Conservation (phyloP, 2,113 vertebrate genomes). For the Panthera leo region DNA sequence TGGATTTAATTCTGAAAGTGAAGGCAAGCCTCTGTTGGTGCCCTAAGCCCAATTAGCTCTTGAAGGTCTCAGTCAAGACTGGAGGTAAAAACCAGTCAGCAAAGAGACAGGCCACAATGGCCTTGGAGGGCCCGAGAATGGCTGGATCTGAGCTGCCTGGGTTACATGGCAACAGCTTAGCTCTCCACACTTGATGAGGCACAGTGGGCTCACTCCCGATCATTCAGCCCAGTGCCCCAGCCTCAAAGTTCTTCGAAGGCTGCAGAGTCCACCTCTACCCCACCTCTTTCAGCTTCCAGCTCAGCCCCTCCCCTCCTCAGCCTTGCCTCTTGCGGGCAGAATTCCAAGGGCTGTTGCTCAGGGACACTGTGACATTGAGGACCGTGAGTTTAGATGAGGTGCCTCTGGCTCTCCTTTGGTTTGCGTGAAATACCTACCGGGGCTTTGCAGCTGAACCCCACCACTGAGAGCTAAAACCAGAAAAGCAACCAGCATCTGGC, state of each 20-base stretch:
- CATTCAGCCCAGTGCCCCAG: not conserved
- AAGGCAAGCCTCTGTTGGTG: not conserved
- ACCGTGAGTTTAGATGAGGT: not conserved
- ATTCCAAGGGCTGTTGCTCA: not conserved
- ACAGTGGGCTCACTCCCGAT: not conserved
- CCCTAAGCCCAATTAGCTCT: slow-evolving; percentile 14
- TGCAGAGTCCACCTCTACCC: not conserved
- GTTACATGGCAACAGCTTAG: not conserved
- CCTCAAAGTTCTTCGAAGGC: not conserved
- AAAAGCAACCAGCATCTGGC: slow-evolving; percentile 67
- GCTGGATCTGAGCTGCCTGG: not conserved
- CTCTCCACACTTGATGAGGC: not conserved
- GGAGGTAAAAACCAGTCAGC: not conserved
- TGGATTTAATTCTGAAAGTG: slow-evolving; percentile 1
- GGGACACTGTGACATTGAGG: not conserved
- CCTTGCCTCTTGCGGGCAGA: not conserved
- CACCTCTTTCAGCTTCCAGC: not conserved
- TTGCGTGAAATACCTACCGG: not conserved
- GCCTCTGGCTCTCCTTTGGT: not conserved
- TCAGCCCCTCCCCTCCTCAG: not conserved
- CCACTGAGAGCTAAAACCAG: slow-evolving; percentile 35
- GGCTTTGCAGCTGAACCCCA: slow-evolving; percentile 34
- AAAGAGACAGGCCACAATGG: not conserved
- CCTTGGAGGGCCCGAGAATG: not conserved
- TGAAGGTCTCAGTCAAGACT: slow-evolving; percentile 8